A percentile compares a stretch with the other conserved stretches of the same genome.
Evolutionary conservation across 2,888 invertebrate genomes (phyloP).

Genomic region (Furcula furcula): DNA sequence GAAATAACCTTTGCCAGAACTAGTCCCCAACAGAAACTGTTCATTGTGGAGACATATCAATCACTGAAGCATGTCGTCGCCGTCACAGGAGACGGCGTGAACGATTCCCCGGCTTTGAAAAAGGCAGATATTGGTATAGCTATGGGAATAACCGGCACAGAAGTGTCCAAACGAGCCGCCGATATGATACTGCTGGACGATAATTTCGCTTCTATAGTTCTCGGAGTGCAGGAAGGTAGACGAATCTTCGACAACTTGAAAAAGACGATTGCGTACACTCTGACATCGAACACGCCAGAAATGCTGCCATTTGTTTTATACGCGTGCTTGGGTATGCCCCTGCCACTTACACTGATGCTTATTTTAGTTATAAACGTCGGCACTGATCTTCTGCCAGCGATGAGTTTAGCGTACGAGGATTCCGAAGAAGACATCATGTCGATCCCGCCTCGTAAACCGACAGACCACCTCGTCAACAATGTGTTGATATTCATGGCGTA

Average conservation of each 20-base stretch:
- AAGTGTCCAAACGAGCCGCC: slow-evolving; percentile 93
- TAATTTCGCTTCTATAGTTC: slow-evolving; percentile 93
- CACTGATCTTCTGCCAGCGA: slow-evolving; percentile 89
- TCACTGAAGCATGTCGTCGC: slow-evolving; percentile 90
- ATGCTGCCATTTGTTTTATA: slow-evolving; percentile 91
- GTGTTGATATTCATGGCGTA: slow-evolving; percentile 90
- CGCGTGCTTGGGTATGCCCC: slow-evolving; percentile 87
- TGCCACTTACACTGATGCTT: slow-evolving; percentile 83
- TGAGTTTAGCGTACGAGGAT: slow-evolving; percentile 89
- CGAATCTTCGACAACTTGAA: slow-evolving; percentile 93
- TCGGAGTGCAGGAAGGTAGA: slow-evolving; percentile 91
- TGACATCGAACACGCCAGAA: slow-evolving; percentile 92
- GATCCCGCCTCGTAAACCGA: slow-evolving; percentile 77
- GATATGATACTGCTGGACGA: slow-evolving; percentile 95
- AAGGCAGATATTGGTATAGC: slow-evolving; percentile 92
- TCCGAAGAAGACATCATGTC: slow-evolving; percentile 89
- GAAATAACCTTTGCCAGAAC: slow-evolving; percentile 90
- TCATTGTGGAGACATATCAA: slow-evolving; percentile 90
- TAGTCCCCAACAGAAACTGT: slow-evolving; percentile 85
- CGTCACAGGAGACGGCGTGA: slow-evolving; percentile 94
- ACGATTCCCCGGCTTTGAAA: slow-evolving; percentile 93
- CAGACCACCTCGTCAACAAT: slow-evolving; percentile 78
- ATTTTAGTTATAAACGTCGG: slow-evolving; percentile 89
- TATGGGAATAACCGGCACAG: slow-evolving; percentile 90
- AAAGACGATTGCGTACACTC: slow-evolving; percentile 92